Evolutionary conservation across 1,140 invertebrate genomes (phyloP).

Genomic region (Portunus trituberculatus): DNA sequence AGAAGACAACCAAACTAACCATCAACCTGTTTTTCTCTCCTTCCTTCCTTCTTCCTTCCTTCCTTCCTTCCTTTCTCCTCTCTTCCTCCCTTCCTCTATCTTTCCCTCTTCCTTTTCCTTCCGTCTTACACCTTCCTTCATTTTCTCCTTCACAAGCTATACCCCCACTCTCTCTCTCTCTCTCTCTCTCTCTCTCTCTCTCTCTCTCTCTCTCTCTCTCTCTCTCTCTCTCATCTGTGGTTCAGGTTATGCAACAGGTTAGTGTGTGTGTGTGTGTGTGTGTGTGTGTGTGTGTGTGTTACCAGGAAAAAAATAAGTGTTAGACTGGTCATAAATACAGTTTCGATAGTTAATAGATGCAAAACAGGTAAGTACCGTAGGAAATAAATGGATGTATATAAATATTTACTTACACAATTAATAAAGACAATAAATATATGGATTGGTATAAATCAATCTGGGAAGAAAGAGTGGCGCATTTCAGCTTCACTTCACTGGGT

Average conservation of each 20-base stretch:
- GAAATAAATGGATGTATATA: too few species aligned
- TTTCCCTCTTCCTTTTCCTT: too few species aligned
- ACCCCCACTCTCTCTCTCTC: background rate
- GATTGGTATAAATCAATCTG: background rate
- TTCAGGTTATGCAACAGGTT: too few species aligned
- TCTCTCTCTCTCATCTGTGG: background rate
- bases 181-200: background rate
- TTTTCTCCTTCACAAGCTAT: background rate
- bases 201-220: constrained; percentile 32
- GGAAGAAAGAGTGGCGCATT: background rate
- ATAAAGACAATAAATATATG: background rate
- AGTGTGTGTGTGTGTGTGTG: too few species aligned
- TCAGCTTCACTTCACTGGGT: background rate
- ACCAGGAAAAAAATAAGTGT: too few species aligned
- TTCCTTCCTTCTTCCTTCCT: too few species aligned
- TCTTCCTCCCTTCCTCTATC: background rate
- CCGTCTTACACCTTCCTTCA: background rate
- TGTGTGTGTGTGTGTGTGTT: too few species aligned
- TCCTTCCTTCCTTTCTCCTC: background rate
- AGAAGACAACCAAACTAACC: too few species aligned
- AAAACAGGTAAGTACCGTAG: too few species aligned
- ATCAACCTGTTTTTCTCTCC: too few species aligned
- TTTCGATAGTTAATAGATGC: too few species aligned
- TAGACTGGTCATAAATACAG: too few species aligned
- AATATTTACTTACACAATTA: background rate